Evolutionary conservation across 2,888 invertebrate species (phyloP).

Genomic region (Busseola fusca): DNA sequence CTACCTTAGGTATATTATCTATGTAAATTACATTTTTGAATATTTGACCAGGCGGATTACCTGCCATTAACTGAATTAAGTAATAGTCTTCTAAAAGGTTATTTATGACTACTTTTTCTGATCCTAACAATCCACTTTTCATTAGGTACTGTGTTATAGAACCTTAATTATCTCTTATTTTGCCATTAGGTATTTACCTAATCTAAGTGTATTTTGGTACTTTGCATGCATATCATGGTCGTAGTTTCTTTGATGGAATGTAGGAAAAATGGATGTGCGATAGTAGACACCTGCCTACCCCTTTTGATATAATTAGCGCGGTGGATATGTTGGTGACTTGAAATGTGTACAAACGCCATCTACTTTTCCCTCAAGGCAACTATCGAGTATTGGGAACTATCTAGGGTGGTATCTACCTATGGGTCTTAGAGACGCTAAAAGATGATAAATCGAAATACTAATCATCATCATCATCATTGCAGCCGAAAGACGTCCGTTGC

Average conservation of each 20-base stretch:
- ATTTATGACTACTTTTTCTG: constrained; percentile 1
- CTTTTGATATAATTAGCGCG: constrained; percentile 8
- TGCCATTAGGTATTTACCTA: not conserved
- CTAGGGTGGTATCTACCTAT: not conserved
- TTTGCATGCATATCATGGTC: not conserved
- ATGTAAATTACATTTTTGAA: not conserved
- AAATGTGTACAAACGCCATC: constrained; percentile 48
- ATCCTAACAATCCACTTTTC: not conserved
- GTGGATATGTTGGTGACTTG: constrained; percentile 7
- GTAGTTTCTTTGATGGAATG: not conserved
- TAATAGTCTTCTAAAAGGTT: constrained; percentile 4
- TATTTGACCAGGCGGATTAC: not conserved
- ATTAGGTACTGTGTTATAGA: not conserved
- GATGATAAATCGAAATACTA: not conserved
- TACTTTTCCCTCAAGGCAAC: constrained; percentile 22
- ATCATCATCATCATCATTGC: constrained; percentile 2
- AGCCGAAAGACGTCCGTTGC: not conserved
- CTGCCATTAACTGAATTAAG: constrained; percentile 3
- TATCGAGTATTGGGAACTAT: not conserved
- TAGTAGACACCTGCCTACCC: constrained; percentile 9
- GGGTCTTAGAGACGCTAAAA: not conserved
- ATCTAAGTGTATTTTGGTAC: not conserved
- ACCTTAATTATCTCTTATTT: not conserved
- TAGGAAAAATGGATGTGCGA: constrained; percentile 1
- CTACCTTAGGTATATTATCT: no score